phyloP scores from a whole-genome alignment of 1,140 invertebrate species.

The Centruroides vittatus region DNA sequence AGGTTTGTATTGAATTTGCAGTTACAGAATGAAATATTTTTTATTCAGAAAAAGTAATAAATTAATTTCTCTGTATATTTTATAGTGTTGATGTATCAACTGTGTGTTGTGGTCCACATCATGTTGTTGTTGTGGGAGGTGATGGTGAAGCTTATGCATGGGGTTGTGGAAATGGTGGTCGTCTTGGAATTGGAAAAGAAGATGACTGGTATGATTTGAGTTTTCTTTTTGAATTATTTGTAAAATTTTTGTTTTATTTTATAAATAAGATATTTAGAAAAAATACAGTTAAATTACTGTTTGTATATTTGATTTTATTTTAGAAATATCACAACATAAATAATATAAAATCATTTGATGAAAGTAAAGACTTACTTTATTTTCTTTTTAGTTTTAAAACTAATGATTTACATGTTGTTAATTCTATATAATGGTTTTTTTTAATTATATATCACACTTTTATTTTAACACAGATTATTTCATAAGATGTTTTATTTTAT shows the following conservation, averaged over 20 bases:
- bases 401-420: too few relatives aligned
- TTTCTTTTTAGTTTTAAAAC: too few relatives aligned
- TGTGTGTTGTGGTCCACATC: conserved; percentile 46
- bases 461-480: too few relatives aligned
- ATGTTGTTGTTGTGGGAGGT: conserved; percentile 45
- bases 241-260: not conserved
- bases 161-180: conserved; percentile 47
- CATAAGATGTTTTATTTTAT: too few relatives aligned
- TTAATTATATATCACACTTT: too few relatives aligned
- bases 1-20: conserved; percentile 21
- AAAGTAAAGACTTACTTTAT: too few relatives aligned
- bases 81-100: conserved; percentile 46
- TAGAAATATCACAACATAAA: not conserved
- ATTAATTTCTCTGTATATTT: conserved; percentile 6
- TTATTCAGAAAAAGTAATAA: not conserved
- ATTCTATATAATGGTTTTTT: too few relatives aligned
- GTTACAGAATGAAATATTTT: not conserved
- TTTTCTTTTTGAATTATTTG: not conserved
- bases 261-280: not conserved
- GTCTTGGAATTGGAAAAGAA: conserved; percentile 46
- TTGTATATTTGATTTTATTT: not conserved
- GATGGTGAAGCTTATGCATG: conserved; percentile 50
- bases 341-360: too few relatives aligned
- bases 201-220: conserved; percentile 32
- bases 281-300: not conserved